A percentile compares a stretch with the other conserved stretches of the same genome.
phyloP scores from a whole-genome alignment of 2,113 vertebrate genomes.

The Psittacus erithacus region DNA sequence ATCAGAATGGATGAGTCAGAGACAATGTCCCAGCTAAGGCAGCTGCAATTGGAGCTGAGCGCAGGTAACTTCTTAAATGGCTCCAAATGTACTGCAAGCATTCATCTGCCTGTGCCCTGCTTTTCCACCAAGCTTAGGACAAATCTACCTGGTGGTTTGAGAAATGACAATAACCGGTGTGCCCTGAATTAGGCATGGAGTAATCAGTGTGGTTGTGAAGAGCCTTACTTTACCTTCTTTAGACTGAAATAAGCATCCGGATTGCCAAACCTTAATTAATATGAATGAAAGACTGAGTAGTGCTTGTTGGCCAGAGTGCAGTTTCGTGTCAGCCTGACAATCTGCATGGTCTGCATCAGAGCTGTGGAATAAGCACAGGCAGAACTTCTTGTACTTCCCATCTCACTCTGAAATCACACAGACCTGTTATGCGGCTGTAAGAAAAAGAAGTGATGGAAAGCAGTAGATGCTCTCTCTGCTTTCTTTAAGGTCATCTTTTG shows the following conservation, averaged over 20 bases:
- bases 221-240: neutral
- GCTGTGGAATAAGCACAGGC: neutral
- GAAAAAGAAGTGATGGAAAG: neutral
- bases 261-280: neutral
- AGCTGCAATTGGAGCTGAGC: neutral
- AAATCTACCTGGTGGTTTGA: neutral
- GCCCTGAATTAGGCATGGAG: accelerated
- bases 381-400: neutral
- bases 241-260: neutral
- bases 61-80: neutral
- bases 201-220: neutral
- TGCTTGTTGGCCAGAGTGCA: neutral
- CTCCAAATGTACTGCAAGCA: neutral
- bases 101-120: neutral
- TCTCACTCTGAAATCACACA: neutral
- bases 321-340: neutral
- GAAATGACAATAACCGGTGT: neutral
- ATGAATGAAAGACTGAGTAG: neutral
- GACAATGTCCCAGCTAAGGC: neutral
- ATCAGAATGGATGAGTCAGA: constrained; percentile 4
- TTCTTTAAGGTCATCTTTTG: neutral
- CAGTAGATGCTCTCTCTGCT: neutral
- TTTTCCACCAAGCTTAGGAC: neutral
- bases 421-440: accelerated
- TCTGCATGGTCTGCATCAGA: neutral